Evolutionary conservation across 2,797 vertebrate species (phyloP), one percentile per base, ranked within the genome.

Genomic region (Micrastur ruficollis): DNA sequence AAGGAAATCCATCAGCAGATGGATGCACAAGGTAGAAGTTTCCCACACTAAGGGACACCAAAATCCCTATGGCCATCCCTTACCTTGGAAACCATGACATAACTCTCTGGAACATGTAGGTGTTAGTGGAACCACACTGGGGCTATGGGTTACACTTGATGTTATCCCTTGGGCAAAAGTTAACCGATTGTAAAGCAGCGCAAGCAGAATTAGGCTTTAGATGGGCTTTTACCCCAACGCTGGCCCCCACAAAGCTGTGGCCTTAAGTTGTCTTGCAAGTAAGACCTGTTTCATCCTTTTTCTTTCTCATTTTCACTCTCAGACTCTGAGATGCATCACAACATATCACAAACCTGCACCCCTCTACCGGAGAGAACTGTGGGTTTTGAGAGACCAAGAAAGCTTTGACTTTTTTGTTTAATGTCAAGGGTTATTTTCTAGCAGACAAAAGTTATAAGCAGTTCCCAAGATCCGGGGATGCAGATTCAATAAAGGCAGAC

Each of bases 401-500:
- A 90, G 23, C 17, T 59, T 53, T 27, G 18, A 82, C 50, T 71
- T 73, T 86, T 90, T 79, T 89, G 34, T 92, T 89, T 94, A 93
- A 95, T 62, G 76, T 73, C 82, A 92, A 20, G 67, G 71, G 84
- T 93, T 94, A 87, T 94, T 95, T 89, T 91, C 81, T 81, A 72
- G 49, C 61, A 92, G 81, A 34, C 68, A 92, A 90, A 94, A 97
- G 49, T 93, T 86, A 68, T 58, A 93, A 95, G 86, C 67, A 65
- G 86, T 96, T 96, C 90, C 86, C 95, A 96, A 94, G 90, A 96
- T 96, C 93, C 42, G n/a, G 92, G 80, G 86, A 87, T 87, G 81
- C 74, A 97, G 86, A 95, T 93, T 86, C 71, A 92, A 95, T 97
- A 93, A 94, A 96, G 23, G 65, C 83, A 95, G 84, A 96, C 96